Evolutionary conservation across 2,888 invertebrate species (phyloP), one percentile per base, ranked within the genome.

Genomic region (Eilema griseolum): DNA sequence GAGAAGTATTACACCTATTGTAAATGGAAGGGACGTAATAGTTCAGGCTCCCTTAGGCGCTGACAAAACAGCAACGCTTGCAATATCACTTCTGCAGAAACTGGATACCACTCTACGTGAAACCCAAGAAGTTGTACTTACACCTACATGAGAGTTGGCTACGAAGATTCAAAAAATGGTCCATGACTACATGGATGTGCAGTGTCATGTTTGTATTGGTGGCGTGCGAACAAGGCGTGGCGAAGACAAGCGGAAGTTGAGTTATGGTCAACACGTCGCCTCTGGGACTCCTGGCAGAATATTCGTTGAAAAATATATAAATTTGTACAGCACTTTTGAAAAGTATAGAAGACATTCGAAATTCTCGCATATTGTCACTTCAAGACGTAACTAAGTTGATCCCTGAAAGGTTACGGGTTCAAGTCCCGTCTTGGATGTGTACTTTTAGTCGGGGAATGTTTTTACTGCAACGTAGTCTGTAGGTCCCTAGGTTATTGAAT

Each of bases 21-120:
- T 99, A 72, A 99, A 99, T 92, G 99, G 99, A 2, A 96, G 99
- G 85, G 99, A 99, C 95, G 99, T 99, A 1, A 99, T 99, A 89
- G 99, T 99, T 23, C 99, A 99, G 95, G 99, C 99, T 3, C 99
- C 99, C 89, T 99, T 99, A 14, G 99, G 99, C 92, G 99, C 99
- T 8, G 99, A 99, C 77, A 99, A 99, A 96, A 99, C 99, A 0
- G 99, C 99, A 0, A 99, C 99, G 14, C 99, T 99, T 90, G 99
- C 99, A 0, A 99, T 99, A 86, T 97, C 99, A 0, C 98, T 99
- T 83, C 96, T 99, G 10, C 99, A 99, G 90, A 97, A 98, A 1
- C 90, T 99, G 78, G 99, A 99, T 87, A 98, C 98, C 2, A 97
- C 98, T 76, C 95, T 99, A 68, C 96, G 99, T 74, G 99, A 99